Evolutionary conservation across 2,113 vertebrate species (phyloP).

Genomic region (Naja naja): DNA sequence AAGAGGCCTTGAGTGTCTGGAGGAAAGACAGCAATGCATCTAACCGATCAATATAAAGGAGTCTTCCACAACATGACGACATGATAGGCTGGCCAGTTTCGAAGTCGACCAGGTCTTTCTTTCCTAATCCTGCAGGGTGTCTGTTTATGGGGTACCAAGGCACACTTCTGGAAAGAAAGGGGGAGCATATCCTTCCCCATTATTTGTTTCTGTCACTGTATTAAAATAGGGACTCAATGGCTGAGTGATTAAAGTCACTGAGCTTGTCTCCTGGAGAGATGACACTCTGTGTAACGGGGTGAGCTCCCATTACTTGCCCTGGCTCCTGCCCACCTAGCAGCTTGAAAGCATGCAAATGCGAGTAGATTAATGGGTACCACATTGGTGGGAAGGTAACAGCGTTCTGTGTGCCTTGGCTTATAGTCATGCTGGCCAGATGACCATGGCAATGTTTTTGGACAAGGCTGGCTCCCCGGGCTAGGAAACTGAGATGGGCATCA

Average conservation of each 20-base stretch:
- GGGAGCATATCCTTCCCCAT: not conserved
- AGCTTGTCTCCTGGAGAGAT: too few species aligned
- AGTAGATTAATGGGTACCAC: not conserved
- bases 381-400: not conserved
- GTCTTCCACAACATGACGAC: not conserved
- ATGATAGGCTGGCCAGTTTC: not conserved
- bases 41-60: not conserved
- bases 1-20: not conserved
- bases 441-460: not conserved
- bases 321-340: too few species aligned
- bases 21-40: not conserved
- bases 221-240: too few species aligned
- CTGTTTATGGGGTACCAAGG: not conserved
- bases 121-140: not conserved
- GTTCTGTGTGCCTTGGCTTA: not conserved
- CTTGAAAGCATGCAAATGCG: too few species aligned
- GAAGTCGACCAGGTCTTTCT: not conserved
- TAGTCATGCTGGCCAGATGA: not conserved
- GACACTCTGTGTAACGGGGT: too few species aligned
- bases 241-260: too few species aligned
- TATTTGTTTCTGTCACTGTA: not conserved
- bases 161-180: not conserved
- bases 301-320: too few species aligned
- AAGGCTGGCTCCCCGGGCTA: too few species aligned
- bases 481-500: not conserved